A percentile compares a stretch with the other conserved stretches of the same genome.
Evolutionary conservation across 2,888 invertebrate genomes (phyloP).

Genomic region (Neoascia interrupta): DNA sequence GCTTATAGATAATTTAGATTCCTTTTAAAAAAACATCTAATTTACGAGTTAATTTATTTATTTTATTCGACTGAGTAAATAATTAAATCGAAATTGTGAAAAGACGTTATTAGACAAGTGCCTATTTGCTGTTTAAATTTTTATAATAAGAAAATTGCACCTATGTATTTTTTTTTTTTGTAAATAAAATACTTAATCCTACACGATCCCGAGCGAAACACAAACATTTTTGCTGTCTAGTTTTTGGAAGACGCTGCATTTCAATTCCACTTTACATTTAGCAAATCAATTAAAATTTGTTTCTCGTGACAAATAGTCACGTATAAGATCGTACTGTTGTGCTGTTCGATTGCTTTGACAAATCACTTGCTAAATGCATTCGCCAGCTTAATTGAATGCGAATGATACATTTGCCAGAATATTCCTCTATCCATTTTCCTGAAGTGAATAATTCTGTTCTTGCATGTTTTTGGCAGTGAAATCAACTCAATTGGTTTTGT

Average conservation of each 20-base stretch:
- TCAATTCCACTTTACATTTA: conserved; percentile 30
- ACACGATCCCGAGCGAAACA: too few relatives aligned
- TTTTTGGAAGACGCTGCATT: background rate
- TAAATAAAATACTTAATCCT: too few relatives aligned
- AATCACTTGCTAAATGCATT: conserved; percentile 67
- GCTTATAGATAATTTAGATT: background rate
- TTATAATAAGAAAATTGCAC: too few relatives aligned
- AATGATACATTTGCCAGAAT: conserved; percentile 51
- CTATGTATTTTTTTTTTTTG: too few relatives aligned
- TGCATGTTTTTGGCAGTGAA: conserved; percentile 49
- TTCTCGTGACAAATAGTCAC: conserved; percentile 37
- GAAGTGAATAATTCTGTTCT: conserved; percentile 38
- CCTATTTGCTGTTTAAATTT: background rate
- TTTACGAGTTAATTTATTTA: conserved; percentile 31
- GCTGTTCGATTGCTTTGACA: conserved; percentile 51
- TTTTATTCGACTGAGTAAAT: conserved; percentile 21
- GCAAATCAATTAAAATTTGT: conserved; percentile 57
- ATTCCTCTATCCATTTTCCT: conserved; percentile 10
- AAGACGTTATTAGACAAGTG: conserved; percentile 28
- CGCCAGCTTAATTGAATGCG: conserved; percentile 61
- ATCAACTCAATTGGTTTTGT: conserved; percentile 31
- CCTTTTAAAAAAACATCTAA: conserved; percentile 22
- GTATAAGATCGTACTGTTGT: conserved; percentile 56
- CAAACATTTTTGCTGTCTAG: too few relatives aligned
- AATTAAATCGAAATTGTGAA: conserved; percentile 34